Percentiles rank a stretch among this genome's conserved stretches.
Conservation (phyloP, 2,113 vertebrate species). For the Motacilla tschutschensis region DNA sequence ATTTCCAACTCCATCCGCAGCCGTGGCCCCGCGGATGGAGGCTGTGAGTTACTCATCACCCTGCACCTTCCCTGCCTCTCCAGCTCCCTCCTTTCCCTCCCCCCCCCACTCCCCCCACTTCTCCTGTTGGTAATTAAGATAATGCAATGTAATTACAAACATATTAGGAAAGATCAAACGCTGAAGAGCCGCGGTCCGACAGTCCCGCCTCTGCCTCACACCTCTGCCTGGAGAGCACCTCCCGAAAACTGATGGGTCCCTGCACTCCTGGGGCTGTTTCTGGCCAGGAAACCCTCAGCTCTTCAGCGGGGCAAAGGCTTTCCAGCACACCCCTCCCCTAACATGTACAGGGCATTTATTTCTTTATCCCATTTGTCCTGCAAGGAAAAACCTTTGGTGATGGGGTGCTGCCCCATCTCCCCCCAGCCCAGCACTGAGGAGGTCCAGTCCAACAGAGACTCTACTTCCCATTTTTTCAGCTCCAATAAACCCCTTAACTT, state of each 20-base stretch:
- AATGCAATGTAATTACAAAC: constrained; percentile 65
- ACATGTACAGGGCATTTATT: background rate
- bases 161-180: constrained; percentile 5
- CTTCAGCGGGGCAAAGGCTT: accelerated
- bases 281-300: background rate
- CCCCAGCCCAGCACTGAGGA: background rate
- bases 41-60: background rate
- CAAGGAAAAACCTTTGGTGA: background rate
- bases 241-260: background rate
- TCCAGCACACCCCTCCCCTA: background rate
- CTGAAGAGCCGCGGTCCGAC: accelerated
- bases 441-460: background rate
- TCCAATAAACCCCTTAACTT: background rate
- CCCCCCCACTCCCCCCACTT: background rate
- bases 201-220: background rate
- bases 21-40: background rate
- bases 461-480: background rate
- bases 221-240: background rate
- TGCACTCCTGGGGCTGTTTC: background rate
- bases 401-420: background rate
- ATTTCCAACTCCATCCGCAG: constrained; percentile 36
- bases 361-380: background rate
- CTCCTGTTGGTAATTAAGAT: constrained; percentile 57
- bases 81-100: background rate
- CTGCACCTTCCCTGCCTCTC: background rate